Percentiles rank a stretch among this genome's conserved stretches.
phyloP scores from a whole-genome alignment of 2,888 invertebrate genomes.

The Copidosoma aretas region DNA sequence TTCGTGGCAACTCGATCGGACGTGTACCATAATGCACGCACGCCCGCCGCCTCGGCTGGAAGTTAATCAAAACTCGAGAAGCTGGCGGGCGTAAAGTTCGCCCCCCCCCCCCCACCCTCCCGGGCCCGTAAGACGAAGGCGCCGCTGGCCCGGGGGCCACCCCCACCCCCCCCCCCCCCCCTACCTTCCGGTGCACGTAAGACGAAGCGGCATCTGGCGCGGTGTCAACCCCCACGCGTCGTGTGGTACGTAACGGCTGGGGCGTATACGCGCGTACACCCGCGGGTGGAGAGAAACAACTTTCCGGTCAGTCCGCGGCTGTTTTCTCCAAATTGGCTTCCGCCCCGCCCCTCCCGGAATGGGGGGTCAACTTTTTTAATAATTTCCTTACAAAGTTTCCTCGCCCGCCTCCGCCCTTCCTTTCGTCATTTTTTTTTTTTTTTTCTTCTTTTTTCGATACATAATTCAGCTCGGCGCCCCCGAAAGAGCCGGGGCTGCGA shows the following conservation, averaged over 20 bases:
- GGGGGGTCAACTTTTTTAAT: constrained; percentile 36
- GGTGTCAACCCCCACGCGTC: too few species aligned
- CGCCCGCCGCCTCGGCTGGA: too few species aligned
- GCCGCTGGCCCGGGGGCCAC: constrained; percentile 45
- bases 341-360: neutral
- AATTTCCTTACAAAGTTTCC: constrained; percentile 37
- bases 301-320: constrained; percentile 35
- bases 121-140: constrained; percentile 39
- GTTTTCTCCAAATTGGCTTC: constrained; percentile 33
- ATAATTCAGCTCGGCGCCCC: constrained; percentile 32
- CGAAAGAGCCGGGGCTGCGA: constrained; percentile 18
- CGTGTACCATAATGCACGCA: constrained; percentile 45
- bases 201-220: constrained; percentile 45
- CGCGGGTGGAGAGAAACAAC: constrained; percentile 24
- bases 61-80: constrained; percentile 56
- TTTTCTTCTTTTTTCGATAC: constrained; percentile 32
- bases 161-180: constrained; percentile 36
- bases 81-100: constrained; percentile 32
- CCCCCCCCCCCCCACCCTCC: constrained; percentile 37
- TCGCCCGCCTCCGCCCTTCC: neutral
- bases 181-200: constrained; percentile 38
- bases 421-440: neutral
- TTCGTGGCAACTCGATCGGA: constrained; percentile 49
- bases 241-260: constrained; percentile 6
- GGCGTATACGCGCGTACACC: neutral